These are phyloP conservation scores for Eupithecia abbreviata DNA, from an alignment of 2,888 invertebrate species.

Conservation along the genomic window DNA sequence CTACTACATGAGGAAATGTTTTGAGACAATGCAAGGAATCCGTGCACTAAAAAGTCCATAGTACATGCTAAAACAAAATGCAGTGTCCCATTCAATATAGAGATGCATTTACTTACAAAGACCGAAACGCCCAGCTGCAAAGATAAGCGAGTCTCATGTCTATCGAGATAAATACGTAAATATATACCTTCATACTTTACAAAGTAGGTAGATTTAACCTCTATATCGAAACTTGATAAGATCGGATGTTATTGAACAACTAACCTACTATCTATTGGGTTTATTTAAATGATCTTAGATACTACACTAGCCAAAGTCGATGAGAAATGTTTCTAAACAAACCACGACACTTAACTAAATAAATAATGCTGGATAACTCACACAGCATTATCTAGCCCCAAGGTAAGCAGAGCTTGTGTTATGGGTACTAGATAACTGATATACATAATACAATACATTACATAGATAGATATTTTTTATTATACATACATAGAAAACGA, in stretches of 20 bases:
- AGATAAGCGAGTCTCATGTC: constrained; percentile 32
- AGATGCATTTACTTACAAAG: constrained; percentile 24
- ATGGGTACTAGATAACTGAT: too few species aligned
- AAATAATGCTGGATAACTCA: too few species aligned
- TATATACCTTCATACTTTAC: not conserved
- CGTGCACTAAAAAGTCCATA: not conserved
- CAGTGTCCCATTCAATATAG: not conserved
- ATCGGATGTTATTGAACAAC: not conserved
- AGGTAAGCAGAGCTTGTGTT: too few species aligned
- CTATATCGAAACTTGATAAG: not conserved
- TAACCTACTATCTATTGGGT: not conserved
- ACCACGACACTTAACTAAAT: too few species aligned
- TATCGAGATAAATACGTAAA: constrained; percentile 25
- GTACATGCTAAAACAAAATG: not conserved
- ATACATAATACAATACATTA: too few species aligned
- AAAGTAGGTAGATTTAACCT: not conserved
- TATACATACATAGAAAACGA: too few species aligned
- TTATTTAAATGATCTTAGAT: not conserved
- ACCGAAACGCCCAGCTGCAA: constrained; percentile 34
- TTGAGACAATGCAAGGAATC: not conserved
- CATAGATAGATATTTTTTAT: too few species aligned
- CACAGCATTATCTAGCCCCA: too few species aligned
- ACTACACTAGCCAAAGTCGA: too few species aligned
- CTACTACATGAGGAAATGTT: not conserved
- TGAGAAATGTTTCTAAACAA: too few species aligned